phyloP scores from a whole-genome alignment of 2,797 vertebrate genomes.

The Typhlichthys subterraneus region DNA sequence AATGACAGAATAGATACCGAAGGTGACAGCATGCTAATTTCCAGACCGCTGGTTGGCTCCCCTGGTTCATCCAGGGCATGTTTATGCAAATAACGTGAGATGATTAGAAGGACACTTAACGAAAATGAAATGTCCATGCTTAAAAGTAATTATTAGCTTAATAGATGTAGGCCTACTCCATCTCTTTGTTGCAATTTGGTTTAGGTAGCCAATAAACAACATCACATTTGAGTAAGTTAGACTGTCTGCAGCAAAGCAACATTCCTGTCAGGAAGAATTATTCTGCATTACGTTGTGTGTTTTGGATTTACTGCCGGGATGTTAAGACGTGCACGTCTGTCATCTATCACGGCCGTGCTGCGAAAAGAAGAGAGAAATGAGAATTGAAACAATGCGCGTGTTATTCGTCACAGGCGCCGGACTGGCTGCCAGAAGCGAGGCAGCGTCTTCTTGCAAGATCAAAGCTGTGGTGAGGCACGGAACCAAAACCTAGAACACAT shows the following conservation, averaged over 20 bases:
- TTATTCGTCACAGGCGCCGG: conserved; percentile 32
- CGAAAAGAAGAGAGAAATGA: conserved; percentile 14
- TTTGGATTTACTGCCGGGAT: conserved; percentile 21
- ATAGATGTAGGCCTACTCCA: background rate
- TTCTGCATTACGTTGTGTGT: conserved; percentile 13
- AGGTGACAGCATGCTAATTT: conserved; percentile 81
- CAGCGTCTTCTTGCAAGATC: conserved; percentile 24
- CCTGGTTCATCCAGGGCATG: conserved; percentile 71
- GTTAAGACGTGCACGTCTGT: conserved; percentile 7
- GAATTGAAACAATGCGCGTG: conserved; percentile 21
- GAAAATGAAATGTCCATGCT: conserved; percentile 36
- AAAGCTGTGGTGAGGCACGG: conserved; percentile 22
- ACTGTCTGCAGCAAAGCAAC: background rate
- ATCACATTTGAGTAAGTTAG: conserved; percentile 4
- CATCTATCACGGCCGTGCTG: conserved; percentile 13
- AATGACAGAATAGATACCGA: conserved; percentile 78
- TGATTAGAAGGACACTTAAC: conserved; percentile 44
- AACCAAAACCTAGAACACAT: background rate
- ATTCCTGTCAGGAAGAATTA: conserved; percentile 7
- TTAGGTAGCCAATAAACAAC: conserved; percentile 14
- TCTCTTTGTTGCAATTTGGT: conserved; percentile 51
- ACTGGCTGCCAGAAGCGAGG: conserved; percentile 24
- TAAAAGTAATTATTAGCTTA: conserved; percentile 24
- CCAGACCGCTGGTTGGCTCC: conserved; percentile 71
- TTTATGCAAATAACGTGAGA: conserved; percentile 74